phyloP scores from a whole-genome alignment of 2,888 invertebrate species.

The Andrena fulva region DNA sequence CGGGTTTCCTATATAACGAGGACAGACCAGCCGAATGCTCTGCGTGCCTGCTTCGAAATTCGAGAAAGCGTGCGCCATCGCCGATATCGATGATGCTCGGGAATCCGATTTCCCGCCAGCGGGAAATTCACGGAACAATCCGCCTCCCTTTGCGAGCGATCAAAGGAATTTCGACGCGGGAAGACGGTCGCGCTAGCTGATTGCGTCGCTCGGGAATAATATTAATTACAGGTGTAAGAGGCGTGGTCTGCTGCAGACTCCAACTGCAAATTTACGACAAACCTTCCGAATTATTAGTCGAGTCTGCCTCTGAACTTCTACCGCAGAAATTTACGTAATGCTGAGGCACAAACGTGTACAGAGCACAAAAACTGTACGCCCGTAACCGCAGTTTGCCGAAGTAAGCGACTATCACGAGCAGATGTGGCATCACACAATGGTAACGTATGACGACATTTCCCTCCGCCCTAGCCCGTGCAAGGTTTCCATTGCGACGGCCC shows the following conservation, averaged over 20 bases:
- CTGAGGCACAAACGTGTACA: background rate
- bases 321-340: background rate
- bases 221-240: background rate
- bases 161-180: conserved; percentile 39
- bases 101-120: conserved; percentile 56
- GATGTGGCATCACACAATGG: background rate
- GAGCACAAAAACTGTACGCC: background rate
- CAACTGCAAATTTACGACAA: too few relatives aligned
- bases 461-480: background rate
- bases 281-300: background rate
- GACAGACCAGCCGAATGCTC: conserved; percentile 28
- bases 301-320: background rate
- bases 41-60: conserved; percentile 39
- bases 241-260: too few relatives aligned
- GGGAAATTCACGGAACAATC: conserved; percentile 27
- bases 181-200: background rate
- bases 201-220: background rate
- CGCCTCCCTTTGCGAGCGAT: conserved; percentile 27
- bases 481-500: background rate
- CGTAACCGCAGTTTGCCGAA: background rate
- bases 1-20: conserved; percentile 41
- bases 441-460: conserved; percentile 4
- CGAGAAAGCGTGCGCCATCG: conserved; percentile 31
- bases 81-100: conserved; percentile 20
- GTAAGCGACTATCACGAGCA: background rate